phyloP scores from a whole-genome alignment of 2,797 vertebrate species.

The Coilia nasus region DNA sequence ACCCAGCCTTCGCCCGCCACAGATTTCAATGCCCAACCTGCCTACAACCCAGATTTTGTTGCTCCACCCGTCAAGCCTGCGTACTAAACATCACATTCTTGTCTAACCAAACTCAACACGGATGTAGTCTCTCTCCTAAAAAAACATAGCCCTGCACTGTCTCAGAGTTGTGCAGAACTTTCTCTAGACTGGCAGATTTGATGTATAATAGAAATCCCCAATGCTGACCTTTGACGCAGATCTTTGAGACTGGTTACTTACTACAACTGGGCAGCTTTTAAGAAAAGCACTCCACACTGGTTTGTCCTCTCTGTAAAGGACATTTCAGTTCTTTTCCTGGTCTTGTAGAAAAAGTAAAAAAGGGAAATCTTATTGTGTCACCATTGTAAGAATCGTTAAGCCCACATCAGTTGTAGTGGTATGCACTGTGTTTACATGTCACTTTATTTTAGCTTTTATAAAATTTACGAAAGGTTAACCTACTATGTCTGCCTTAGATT shows the following conservation, averaged over 20 bases:
- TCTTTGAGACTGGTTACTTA: constrained; percentile 23
- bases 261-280: neutral
- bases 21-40: constrained; percentile 78
- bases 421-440: constrained; percentile 17
- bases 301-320: neutral
- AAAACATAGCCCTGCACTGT: neutral
- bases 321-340: neutral
- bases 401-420: neutral
- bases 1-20: constrained; percentile 24
- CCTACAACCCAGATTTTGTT: constrained; percentile 86
- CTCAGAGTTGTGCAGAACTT: neutral
- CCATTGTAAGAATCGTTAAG: neutral
- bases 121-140: neutral
- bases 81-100: neutral
- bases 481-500: neutral
- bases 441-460: constrained; percentile 16
- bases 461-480: neutral
- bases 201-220: neutral
- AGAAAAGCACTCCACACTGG: neutral
- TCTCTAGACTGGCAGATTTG: neutral
- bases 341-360: constrained; percentile 8
- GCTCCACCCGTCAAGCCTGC: constrained; percentile 26
- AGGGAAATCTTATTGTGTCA: constrained; percentile 23
- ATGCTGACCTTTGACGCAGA: neutral
- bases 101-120: neutral